Conservation (phyloP, 2,888 invertebrate genomes). For the Microchrysa polita region DNA sequence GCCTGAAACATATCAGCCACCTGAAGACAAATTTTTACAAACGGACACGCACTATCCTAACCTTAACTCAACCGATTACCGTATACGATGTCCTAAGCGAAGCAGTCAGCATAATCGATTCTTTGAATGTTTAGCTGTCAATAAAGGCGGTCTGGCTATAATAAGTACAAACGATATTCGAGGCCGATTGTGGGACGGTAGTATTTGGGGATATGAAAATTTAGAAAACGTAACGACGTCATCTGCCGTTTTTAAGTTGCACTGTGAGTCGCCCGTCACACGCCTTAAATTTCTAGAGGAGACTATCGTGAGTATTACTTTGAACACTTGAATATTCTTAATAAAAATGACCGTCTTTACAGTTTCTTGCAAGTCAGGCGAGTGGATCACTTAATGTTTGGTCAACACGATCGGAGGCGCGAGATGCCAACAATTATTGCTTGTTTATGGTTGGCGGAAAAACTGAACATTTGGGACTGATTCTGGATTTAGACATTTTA, state of each 20-base stretch:
- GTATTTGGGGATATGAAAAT: conserved; percentile 59
- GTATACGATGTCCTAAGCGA: conserved; percentile 57
- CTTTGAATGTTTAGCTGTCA: conserved; percentile 59
- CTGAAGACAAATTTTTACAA: conserved; percentile 55
- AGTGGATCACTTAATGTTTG: conserved; percentile 59
- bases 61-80: conserved; percentile 61
- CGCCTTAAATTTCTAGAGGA: conserved; percentile 57
- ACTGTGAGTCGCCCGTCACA: conserved; percentile 57
- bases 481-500: conserved; percentile 57
- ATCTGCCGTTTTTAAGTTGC: conserved; percentile 56
- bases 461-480: conserved; percentile 58
- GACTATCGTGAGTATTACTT: conserved; percentile 55
- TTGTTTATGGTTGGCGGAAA: conserved; percentile 59
- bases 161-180: conserved; percentile 59
- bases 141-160: conserved; percentile 54
- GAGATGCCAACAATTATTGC: conserved; percentile 56
- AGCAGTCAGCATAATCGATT: conserved; percentile 57
- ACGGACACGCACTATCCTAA: conserved; percentile 61
- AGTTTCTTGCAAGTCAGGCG: conserved; percentile 49
- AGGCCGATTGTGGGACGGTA: conserved; percentile 60
- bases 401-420: conserved; percentile 60
- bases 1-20: conserved; percentile 58
- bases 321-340: not conserved
- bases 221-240: conserved; percentile 51
- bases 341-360: conserved; percentile 16